phyloP scores from a whole-genome alignment of 2,888 invertebrate species.

The Acanthosepion pharaonis region DNA sequence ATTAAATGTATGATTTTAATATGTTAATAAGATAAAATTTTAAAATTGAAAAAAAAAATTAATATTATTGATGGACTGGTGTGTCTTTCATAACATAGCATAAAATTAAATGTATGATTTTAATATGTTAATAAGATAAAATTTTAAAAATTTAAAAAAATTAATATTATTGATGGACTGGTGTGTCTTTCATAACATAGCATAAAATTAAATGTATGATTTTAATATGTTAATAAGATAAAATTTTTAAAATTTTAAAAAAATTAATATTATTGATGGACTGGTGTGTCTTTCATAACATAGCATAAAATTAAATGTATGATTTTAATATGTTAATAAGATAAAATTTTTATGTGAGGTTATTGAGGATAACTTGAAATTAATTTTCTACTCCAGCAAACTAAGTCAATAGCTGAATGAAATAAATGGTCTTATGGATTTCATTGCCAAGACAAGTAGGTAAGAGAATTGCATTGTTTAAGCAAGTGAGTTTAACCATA shows the following conservation, averaged over 20 bases:
- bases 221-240: not conserved
- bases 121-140: not conserved
- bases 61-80: not conserved
- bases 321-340: not conserved
- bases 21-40: not conserved
- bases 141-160: too few relatives aligned
- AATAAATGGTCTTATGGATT: not conserved
- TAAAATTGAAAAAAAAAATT: too few relatives aligned
- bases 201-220: not conserved
- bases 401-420: not conserved
- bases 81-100: not conserved
- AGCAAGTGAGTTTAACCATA: not conserved
- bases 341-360: not conserved
- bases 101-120: not conserved
- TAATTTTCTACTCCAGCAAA: not conserved
- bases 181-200: not conserved
- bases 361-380: not conserved
- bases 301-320: not conserved
- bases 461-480: not conserved
- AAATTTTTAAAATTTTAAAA: too few relatives aligned
- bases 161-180: not conserved
- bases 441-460: not conserved
- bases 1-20: not conserved
- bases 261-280: not conserved
- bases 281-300: not conserved